Base-by-base conservation (phyloP, 2,113 vertebrate genomes). In the Myxocyprinus asiaticus region DNA sequence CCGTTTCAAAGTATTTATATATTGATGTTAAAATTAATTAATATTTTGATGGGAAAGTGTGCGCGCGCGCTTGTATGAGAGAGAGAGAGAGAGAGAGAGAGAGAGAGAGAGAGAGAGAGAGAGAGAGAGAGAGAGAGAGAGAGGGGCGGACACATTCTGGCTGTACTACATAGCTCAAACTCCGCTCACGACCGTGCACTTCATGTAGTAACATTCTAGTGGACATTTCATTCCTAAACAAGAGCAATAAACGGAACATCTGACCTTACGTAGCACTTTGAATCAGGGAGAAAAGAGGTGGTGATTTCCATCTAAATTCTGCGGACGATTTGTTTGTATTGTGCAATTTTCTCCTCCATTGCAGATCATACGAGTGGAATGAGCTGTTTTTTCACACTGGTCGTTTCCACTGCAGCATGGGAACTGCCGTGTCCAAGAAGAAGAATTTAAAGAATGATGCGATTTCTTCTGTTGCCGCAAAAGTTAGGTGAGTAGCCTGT, bases 351-450 rank as follows among this genome's bases (percentile, higher is more conserved):
- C 15, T 59, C 10, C 76, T 45, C 55, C 76, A 44, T 64, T 68
- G 33, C 56, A 76, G 66, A 50, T 61, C 55, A 68, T 50, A 69
- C 82, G 77, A 82, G 69, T 89, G 90, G 89, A 86, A 93, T 91
- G 91, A 86, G 89, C 22, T 83, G 69, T 87, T 79, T 80, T 74
- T 81, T 76, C 66, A 75, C 85, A 78, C 43, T 65, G 78, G 78
- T 87, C 79, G 87, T 87, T 79, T 92, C 85, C 88, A 71, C 88
- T 86, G 90, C 92, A 95, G 93, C 87, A 97, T 98, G 96, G 96
- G 96, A 92, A 95, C 94, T 90, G 94, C 95, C 82, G 95, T 94
- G 90, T 96, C 96, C 93, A 96, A 94, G 90, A 96, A 95, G 90
- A 96, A 95, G 92, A 94, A 93, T 87, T 90, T 95, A 90, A 94